A percentile compares a stretch with the other conserved stretches of the same genome.
These are phyloP conservation scores for Dorcus parallelipipedus DNA, from an alignment of 2,888 invertebrate species.

Conservation along the genomic window DNA sequence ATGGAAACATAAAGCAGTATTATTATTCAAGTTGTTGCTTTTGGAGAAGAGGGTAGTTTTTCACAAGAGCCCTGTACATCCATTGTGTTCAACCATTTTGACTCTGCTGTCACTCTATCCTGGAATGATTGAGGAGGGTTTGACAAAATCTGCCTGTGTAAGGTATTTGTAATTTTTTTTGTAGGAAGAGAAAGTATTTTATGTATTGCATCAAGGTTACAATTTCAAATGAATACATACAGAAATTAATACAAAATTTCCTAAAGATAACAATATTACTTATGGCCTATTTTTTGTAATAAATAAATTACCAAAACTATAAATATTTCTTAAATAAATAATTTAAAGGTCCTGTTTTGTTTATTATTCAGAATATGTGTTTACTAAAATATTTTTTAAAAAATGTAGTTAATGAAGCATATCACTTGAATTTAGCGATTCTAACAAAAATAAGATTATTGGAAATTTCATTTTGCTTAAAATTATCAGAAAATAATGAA, in stretches of 20 bases:
- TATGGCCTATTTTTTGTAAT: background rate
- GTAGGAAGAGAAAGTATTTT: background rate
- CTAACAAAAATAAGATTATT: no score
- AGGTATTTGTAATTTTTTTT: constrained; percentile 51
- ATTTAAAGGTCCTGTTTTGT: no score
- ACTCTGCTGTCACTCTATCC: constrained; percentile 89
- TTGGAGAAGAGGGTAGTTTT: constrained; percentile 87
- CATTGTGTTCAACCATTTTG: constrained; percentile 81
- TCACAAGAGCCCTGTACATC: constrained; percentile 89
- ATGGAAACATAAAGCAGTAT: constrained; percentile 88
- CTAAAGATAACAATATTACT: background rate
- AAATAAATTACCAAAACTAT: no score
- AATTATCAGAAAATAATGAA: no score
- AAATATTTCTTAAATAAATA: no score
- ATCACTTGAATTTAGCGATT: no score
- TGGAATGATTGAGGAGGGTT: constrained; percentile 80
- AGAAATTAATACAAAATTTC: background rate
- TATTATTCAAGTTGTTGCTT: constrained; percentile 88
- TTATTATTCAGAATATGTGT: no score
- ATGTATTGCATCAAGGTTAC: background rate
- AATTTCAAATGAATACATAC: background rate
- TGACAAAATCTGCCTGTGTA: constrained; percentile 78
- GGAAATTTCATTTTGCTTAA: no score
- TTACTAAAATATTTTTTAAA: no score
- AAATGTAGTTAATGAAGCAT: no score